These are phyloP conservation scores for Nothocercus nigrocapillus DNA, from an alignment of 2,113 vertebrate genomes.

Conservation along the genomic window DNA sequence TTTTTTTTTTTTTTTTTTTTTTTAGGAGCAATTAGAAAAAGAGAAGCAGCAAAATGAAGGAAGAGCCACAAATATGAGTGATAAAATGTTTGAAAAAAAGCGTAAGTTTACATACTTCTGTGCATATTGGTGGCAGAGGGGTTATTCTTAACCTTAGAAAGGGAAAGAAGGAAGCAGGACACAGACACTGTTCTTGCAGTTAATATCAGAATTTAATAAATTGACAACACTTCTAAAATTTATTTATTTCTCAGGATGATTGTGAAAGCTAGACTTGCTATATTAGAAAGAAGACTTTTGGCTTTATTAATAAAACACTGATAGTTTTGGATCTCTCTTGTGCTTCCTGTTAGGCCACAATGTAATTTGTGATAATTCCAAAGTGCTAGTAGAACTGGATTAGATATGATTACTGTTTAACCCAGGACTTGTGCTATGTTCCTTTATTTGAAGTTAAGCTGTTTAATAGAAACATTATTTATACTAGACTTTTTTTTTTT, in stretches of 20 bases:
- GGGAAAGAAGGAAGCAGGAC: not conserved
- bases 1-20: too few species aligned
- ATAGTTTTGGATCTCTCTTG: not conserved
- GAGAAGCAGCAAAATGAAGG: constrained; percentile 86
- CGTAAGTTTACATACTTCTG: constrained; percentile 76
- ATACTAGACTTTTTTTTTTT: constrained; percentile 54
- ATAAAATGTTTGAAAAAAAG: constrained; percentile 86
- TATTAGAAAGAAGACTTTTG: not conserved
- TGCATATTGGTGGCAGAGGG: not conserved
- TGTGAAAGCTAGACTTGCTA: not conserved
- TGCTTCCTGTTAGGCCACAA: not conserved
- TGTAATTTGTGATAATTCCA: not conserved
- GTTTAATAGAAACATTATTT: not conserved
- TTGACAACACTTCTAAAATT: not conserved
- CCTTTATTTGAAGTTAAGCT: not conserved
- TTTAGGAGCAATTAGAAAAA: constrained; percentile 87
- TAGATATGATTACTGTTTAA: not conserved
- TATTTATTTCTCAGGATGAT: not conserved
- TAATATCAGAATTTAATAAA: not conserved
- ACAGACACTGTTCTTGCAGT: not conserved
- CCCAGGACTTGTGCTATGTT: not conserved
- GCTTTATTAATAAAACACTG: not conserved
- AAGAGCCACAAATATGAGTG: constrained; percentile 71
- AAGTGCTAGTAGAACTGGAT: not conserved
- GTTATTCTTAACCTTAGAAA: not conserved